These are phyloP conservation scores for Urocitellus parryii DNA, from an alignment of 2,113 vertebrate species.

Conservation along the genomic window DNA sequence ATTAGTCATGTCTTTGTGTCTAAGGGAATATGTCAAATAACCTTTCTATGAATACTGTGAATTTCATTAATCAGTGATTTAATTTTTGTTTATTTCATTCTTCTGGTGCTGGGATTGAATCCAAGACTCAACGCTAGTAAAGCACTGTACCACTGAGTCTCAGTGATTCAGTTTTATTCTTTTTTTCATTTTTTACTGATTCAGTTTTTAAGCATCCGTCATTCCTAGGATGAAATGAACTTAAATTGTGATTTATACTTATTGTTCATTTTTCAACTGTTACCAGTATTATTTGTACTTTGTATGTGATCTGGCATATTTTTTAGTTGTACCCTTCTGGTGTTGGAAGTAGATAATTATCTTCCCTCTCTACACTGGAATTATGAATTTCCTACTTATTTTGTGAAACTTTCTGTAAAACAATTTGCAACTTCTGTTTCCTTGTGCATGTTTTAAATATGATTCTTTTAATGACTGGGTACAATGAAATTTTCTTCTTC, in stretches of 20 bases:
- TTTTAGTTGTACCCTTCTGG: not conserved
- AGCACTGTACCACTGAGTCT: not conserved
- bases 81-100: not conserved
- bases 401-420: not conserved
- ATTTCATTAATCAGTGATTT: not conserved
- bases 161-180: not conserved
- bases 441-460: not conserved
- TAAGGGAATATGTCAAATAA: not conserved
- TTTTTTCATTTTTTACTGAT: no score
- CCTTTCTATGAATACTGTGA: not conserved
- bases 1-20: not conserved
- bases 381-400: not conserved
- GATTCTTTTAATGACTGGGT: not conserved
- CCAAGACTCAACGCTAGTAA: no score
- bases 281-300: not conserved
- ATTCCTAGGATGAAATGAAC: not conserved
- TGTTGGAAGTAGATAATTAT: not conserved
- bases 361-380: no score
- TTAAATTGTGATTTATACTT: not conserved
- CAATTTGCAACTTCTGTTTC: not conserved
- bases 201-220: not conserved
- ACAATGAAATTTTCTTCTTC: not conserved
- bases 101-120: not conserved
- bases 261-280: not conserved
- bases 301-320: not conserved